A percentile compares a stretch with the other conserved stretches of the same genome.
These are phyloP conservation scores for Pseudomyrmex dendroicus DNA, from an alignment of 1,140 invertebrate species.

Conservation along the genomic window DNA sequence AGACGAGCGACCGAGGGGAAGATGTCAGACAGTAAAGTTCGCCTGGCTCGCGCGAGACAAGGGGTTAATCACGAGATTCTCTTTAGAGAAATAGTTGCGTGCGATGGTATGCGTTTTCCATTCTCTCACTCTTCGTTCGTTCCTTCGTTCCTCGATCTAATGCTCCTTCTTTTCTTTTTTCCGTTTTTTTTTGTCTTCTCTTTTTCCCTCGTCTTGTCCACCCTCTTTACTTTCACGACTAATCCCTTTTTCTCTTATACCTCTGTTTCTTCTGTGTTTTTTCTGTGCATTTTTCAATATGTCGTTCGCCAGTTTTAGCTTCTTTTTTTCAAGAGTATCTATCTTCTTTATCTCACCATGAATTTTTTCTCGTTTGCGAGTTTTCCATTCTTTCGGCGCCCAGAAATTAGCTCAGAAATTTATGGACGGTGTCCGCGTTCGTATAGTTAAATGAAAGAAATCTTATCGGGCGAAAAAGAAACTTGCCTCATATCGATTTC, in stretches of 20 bases:
- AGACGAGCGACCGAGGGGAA: neutral
- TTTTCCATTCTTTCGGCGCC: slow-evolving; percentile 20
- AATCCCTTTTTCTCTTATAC: neutral
- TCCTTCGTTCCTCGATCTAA: neutral
- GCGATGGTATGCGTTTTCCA: slow-evolving; percentile 54
- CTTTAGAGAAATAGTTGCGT: slow-evolving; percentile 56
- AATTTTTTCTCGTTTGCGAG: slow-evolving; percentile 2
- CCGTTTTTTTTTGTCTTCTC: neutral
- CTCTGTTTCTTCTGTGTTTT: neutral
- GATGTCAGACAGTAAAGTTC: slow-evolving; percentile 23
- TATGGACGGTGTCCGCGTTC: slow-evolving; percentile 14
- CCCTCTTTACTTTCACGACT: slow-evolving; percentile 1
- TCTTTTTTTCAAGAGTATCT: slow-evolving; percentile 9
- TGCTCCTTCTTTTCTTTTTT: neutral
- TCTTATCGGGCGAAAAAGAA: slow-evolving; percentile 16
- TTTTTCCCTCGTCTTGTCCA: slow-evolving; percentile 5
- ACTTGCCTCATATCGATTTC: slow-evolving; percentile 17
- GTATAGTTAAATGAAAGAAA: slow-evolving; percentile 13
- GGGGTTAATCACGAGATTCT: slow-evolving; percentile 67
- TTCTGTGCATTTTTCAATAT: slow-evolving; percentile 9
- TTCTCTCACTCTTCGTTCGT: slow-evolving; percentile 9
- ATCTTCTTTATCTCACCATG: neutral
- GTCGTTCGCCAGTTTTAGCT: neutral
- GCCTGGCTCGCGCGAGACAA: slow-evolving; percentile 30
- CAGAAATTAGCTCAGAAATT: slow-evolving; percentile 45